These are phyloP conservation scores for Camponotus pennsylvanicus DNA, from an alignment of 1,140 invertebrate genomes.

Conservation along the genomic window DNA sequence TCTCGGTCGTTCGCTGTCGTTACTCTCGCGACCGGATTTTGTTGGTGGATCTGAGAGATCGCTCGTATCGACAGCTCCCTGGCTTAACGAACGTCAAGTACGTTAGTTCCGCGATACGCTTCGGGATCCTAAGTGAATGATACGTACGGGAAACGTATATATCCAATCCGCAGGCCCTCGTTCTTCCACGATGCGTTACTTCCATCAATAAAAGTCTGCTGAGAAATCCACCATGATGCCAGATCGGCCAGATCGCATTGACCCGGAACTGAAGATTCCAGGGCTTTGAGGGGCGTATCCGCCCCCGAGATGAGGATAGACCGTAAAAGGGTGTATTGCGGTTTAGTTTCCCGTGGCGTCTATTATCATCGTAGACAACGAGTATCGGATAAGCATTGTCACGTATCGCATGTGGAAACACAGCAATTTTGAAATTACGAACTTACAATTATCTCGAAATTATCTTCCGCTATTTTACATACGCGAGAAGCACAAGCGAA, in stretches of 20 bases:
- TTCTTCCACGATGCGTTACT: conserved; percentile 66
- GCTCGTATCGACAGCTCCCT: conserved; percentile 73
- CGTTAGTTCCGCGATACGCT: conserved; percentile 72
- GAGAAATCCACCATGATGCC: conserved; percentile 76
- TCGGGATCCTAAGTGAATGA: conserved; percentile 76
- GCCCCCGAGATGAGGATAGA: conserved; percentile 59
- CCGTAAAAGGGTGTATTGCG: conserved; percentile 73
- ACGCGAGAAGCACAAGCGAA: not conserved
- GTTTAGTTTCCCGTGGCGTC: not conserved
- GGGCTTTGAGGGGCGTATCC: conserved; percentile 69
- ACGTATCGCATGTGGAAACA: conserved; percentile 6
- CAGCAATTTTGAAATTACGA: not conserved
- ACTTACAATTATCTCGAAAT: conserved; percentile 2
- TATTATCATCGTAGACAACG: conserved; percentile 21
- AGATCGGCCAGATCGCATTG: conserved; percentile 74
- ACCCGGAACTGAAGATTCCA: conserved; percentile 75
- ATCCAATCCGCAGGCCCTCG: conserved; percentile 40
- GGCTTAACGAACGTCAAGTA: conserved; percentile 77
- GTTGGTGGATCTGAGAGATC: conserved; percentile 49
- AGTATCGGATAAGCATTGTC: conserved; percentile 33
- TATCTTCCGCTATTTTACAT: not conserved
- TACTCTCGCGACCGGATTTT: conserved; percentile 17
- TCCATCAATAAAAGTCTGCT: conserved; percentile 78
- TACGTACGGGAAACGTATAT: conserved; percentile 72
- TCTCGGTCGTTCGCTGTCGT: conserved; percentile 34